Conservation (phyloP, 2,113 vertebrate species). For the Cisticola juncidis region DNA sequence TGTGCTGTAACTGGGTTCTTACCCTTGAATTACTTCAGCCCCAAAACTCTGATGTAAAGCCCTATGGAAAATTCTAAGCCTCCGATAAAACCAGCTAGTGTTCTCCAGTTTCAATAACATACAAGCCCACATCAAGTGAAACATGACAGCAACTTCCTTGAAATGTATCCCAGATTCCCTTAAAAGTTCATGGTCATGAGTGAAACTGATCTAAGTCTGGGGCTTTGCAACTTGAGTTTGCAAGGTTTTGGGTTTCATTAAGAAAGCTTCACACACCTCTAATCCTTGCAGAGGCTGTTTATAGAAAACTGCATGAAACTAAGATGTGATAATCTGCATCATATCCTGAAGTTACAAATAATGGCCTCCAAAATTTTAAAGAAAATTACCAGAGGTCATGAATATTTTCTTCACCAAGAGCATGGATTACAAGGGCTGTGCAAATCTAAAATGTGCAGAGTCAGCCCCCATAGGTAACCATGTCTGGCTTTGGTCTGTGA, state of each 20-base stretch:
- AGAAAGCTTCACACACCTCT: background rate
- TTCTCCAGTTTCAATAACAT: conserved; percentile 39
- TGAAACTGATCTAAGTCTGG: background rate
- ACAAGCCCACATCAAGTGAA: conserved; percentile 18
- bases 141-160: conserved; percentile 46
- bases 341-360: background rate
- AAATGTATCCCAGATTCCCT: conserved; percentile 10
- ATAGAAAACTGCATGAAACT: background rate
- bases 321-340: background rate
- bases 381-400: background rate
- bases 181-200: background rate
- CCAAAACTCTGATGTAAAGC: conserved; percentile 6
- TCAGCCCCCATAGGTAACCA: background rate
- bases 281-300: background rate
- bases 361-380: background rate
- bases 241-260: conserved; percentile 1
- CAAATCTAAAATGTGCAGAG: background rate
- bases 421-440: background rate
- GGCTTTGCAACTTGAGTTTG: conserved; percentile 14
- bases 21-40: background rate
- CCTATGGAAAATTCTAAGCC: background rate
- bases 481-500: background rate
- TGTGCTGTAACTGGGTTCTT: background rate
- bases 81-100: conserved; percentile 25
- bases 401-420: background rate